Evolutionary conservation across 2,797 vertebrate species (phyloP), one percentile per base, ranked within the genome.

Genomic region (Peromyscus eremicus): DNA sequence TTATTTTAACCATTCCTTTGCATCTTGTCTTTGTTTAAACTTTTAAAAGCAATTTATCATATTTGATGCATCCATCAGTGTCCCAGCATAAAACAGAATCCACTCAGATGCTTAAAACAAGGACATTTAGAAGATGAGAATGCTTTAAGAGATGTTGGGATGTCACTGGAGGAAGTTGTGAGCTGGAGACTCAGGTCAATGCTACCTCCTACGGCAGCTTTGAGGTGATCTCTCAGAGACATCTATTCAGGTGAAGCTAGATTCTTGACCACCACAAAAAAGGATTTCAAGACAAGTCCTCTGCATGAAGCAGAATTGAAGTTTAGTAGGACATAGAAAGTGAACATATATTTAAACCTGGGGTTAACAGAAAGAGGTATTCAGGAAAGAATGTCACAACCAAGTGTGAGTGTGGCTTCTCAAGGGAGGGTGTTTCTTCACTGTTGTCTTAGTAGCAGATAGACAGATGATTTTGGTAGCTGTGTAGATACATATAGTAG

Each of bases 31-130:
- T 94, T 96, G 75, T 77, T 96, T 92, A 93, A 92, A 87, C 5
- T 40, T 95, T 95, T 76, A 14, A 92, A 89, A 91, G 91, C 79
- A 64, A 86, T 95, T 96, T 82, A 70, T 94, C 64, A 62, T 79
- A 37, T 55, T 21, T 82, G 75, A 52, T 76, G 34, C 34, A 86
- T 94, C 66, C 77, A 32, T 64, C 55, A 73, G 37, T 17, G 55
- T 85, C 40, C 68, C 66, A 95, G 57, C 21, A 60, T 76, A 81
- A 92, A 90, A 60, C 68, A 77, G 19, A 89, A 62, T 73, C 19
- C 19, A 66, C 27, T 79, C 46, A 14, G 40, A 77, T 68, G 14
- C 88, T 90, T 79, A 84, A 16, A 16, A 64, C 11, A 85, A 82
- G 82, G 37, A 75, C 52, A 71, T 62, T 64, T 68, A 76, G 57